A percentile compares a stretch with the other conserved stretches of the same genome.
These are phyloP conservation scores for Leuciscus waleckii DNA, from an alignment of 2,797 vertebrate species.

Conservation along the genomic window DNA sequence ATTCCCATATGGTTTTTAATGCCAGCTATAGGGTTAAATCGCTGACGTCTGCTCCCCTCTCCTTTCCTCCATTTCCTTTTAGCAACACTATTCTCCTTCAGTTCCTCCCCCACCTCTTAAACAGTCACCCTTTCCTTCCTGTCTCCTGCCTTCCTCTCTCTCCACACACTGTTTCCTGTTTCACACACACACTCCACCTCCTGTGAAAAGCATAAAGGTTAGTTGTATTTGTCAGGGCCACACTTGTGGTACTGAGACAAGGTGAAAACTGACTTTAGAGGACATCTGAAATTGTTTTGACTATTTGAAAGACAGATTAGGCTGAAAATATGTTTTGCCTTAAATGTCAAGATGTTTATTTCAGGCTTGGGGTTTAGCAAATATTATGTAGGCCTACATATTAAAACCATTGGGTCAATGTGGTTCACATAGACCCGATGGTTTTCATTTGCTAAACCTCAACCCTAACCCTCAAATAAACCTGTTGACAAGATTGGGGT, in stretches of 20 bases:
- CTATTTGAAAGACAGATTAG: neutral
- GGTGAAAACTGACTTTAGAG: neutral
- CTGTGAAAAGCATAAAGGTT: neutral
- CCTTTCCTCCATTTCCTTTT: constrained; percentile 14
- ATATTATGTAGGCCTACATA: neutral
- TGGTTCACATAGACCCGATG: neutral
- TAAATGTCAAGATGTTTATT: neutral
- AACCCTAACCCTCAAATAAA: neutral
- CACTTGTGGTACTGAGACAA: neutral
- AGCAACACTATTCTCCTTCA: constrained; percentile 56
- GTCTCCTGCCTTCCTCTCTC: constrained; percentile 36
- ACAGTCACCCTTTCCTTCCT: constrained; percentile 52
- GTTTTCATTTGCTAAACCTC: constrained; percentile 13
- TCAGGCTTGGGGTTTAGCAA: neutral
- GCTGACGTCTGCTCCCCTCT: neutral
- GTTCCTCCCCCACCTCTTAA: constrained; percentile 56
- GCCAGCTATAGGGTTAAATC: constrained; percentile 4
- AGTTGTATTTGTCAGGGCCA: neutral
- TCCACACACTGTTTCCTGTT: constrained; percentile 17
- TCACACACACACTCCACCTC: constrained; percentile 36
- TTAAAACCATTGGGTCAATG: neutral
- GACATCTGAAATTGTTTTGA: neutral
- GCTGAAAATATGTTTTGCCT: neutral
- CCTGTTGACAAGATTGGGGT: neutral
- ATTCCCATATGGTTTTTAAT: neutral